A percentile compares a stretch with the other conserved stretches of the same genome.
Evolutionary conservation across 2,113 vertebrate species (phyloP).

Genomic region (Diadophis punctatus): DNA sequence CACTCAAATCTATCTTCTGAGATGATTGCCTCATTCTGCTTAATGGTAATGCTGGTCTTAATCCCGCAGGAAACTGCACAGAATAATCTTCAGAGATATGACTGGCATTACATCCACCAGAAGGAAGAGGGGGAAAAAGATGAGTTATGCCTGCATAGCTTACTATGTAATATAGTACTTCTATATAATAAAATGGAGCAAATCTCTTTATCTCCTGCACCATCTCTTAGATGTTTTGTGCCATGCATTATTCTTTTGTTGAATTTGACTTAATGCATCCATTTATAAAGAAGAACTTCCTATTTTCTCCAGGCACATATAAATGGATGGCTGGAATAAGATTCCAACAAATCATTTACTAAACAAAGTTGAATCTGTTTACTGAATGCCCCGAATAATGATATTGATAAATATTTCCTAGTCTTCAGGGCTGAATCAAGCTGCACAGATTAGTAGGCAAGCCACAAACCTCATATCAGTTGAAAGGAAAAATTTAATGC

Average conservation of each 20-base stretch:
- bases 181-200: neutral
- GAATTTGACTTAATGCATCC: slow-evolving; percentile 15
- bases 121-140: neutral
- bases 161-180: neutral
- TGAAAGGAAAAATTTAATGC: neutral
- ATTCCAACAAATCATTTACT: neutral
- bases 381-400: slow-evolving; percentile 35
- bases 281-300: slow-evolving; percentile 26
- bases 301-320: slow-evolving; percentile 32
- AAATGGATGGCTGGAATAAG: neutral
- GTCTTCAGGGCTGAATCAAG: neutral
- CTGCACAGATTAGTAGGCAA: neutral
- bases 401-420: neutral
- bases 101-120: neutral
- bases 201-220: slow-evolving; percentile 32
- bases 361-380: slow-evolving; percentile 31
- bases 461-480: neutral
- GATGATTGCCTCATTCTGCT: neutral
- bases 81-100: neutral
- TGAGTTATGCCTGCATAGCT: neutral
- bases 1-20: neutral
- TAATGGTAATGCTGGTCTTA: neutral
- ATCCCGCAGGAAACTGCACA: neutral
- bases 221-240: slow-evolving; percentile 30
- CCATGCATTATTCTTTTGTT: slow-evolving; percentile 12